Base-by-base conservation (phyloP, 2,888 invertebrate genomes). In the Stictocephala bisonia region DNA sequence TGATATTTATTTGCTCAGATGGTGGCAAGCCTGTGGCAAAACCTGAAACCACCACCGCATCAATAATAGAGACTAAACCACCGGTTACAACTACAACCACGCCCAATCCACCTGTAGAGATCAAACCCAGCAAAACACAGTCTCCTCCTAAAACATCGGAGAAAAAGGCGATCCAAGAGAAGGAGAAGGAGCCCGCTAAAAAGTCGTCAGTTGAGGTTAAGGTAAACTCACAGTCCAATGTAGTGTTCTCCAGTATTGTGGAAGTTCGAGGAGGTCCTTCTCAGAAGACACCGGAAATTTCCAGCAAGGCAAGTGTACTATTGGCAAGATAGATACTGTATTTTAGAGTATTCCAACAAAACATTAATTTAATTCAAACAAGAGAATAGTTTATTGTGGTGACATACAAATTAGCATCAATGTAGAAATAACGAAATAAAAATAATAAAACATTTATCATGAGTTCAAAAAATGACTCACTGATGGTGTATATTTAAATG, bases 91-190 rank as follows among this genome's bases (percentile, higher is more conserved):
- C n/a, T n/a, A n/a, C n/a, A n/a, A 51, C 78, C 20, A 50, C 69
- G 15, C 60, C 76, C 6, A 58, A 73, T 31, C 71, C 78, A n/a
- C 76, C 80, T 22, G 27, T 77, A n/a, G 82, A 81, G 72, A 86
- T 86, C 77, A 84, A 84, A 78, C 86, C 86, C 0, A 85, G 84
- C 72, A 85, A 84, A 80, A 82, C 86, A 0, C 71, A 78, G 18
- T 83, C 84, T 27, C 83, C 84, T 70, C 79, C 82, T 24, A 67
- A 74, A 13, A 78, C 77, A 3, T 80, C 83, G 50, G 87, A 88
- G 82, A 75, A 76, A 70, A 72, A 73, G 60, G 51, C 44, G n/a
- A 70, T 56, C 20, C 22, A 41, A 2, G 31, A 64, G 11, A 71
- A 67, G 26, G 58, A 71, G 40, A 80, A 73, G 29, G 56, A 67